Conservation (phyloP, 2,113 vertebrate genomes). For the Eublepharis macularius region DNA sequence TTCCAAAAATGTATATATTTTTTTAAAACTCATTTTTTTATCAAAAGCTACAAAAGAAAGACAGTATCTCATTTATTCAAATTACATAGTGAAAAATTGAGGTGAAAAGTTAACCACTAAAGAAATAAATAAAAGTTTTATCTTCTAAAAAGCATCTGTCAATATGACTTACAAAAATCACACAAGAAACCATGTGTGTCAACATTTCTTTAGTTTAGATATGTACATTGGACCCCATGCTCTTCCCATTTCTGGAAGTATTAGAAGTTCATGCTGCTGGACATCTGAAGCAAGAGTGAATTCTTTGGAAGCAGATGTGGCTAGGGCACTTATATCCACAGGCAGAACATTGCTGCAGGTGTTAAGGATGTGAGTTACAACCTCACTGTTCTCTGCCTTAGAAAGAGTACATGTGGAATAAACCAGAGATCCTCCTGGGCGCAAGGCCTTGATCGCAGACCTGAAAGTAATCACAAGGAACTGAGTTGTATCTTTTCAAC, state of each 20-base stretch:
- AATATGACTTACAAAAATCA: background rate
- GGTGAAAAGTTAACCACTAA: background rate
- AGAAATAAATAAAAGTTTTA: background rate
- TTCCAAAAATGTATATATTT: too few relatives aligned
- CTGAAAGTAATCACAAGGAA: constrained; percentile 69
- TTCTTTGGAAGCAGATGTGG: constrained; percentile 73
- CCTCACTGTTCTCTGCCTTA: constrained; percentile 86
- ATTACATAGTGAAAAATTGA: background rate
- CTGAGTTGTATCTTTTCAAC: background rate
- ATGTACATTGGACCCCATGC: constrained; percentile 96
- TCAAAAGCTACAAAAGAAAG: background rate
- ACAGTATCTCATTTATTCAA: background rate
- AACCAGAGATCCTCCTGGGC: constrained; percentile 88
- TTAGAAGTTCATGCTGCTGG: constrained; percentile 81
- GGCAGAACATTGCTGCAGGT: constrained; percentile 76
- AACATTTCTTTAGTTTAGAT: constrained; percentile 82
- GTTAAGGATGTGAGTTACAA: constrained; percentile 79
- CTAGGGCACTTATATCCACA: constrained; percentile 79
- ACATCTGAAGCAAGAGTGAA: constrained; percentile 77
- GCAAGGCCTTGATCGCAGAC: constrained; percentile 85
- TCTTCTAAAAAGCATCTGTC: background rate
- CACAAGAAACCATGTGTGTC: background rate
- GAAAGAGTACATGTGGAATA: constrained; percentile 96
- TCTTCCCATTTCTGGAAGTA: constrained; percentile 83
- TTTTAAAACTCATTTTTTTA: too few relatives aligned